Conservation (phyloP, 2,797 vertebrate species). For the Catharus ustulatus region DNA sequence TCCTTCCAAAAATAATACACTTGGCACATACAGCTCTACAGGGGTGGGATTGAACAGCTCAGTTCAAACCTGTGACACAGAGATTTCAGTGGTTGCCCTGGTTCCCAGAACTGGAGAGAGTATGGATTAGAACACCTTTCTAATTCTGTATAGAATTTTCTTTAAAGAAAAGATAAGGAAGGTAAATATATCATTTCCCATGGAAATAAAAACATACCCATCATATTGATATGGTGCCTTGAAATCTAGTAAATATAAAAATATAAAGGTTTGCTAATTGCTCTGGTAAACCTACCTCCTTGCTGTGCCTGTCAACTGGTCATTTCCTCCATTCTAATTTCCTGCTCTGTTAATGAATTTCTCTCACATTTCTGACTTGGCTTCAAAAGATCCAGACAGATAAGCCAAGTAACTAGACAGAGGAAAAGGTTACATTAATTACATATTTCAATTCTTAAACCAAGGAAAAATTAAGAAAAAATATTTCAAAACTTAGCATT, state of each 20-base stretch:
- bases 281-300: background rate
- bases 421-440: background rate
- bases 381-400: background rate
- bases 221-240: background rate
- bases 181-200: background rate
- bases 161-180: background rate
- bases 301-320: background rate
- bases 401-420: background rate
- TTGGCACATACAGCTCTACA: background rate
- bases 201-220: background rate
- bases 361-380: background rate
- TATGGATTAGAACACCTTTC: background rate
- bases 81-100: background rate
- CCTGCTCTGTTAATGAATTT: background rate
- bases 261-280: background rate
- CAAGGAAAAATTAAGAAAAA: background rate
- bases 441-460: background rate
- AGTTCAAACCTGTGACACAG: background rate
- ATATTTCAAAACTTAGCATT: background rate
- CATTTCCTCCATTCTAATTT: background rate
- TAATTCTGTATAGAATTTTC: background rate
- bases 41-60: background rate
- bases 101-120: background rate
- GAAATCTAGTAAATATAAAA: background rate
- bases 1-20: background rate